These are phyloP conservation scores for Unio delphinus DNA, from an alignment of 2,888 invertebrate genomes.

Conservation along the genomic window DNA sequence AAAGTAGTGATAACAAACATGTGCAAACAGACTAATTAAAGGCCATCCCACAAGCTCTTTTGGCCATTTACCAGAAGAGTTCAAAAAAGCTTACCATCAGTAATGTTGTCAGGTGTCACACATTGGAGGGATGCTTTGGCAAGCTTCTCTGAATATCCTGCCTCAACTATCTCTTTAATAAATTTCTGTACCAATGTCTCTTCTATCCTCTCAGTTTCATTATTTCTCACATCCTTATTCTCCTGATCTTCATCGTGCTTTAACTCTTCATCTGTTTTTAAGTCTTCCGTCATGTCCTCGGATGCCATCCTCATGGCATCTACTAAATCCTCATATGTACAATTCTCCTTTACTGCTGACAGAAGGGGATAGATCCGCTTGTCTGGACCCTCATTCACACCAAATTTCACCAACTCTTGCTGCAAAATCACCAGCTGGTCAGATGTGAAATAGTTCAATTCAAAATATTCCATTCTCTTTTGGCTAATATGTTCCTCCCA, in stretches of 20 bases:
- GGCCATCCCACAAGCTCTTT: no score
- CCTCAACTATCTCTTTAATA: conserved; percentile 16
- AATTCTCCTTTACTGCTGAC: conserved; percentile 28
- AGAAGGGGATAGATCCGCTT: conserved; percentile 35
- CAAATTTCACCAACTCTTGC: conserved; percentile 37
- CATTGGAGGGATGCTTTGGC: conserved; percentile 21
- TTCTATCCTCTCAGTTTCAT: background rate
- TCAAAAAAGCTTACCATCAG: conserved; percentile 23
- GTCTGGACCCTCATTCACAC: conserved; percentile 13
- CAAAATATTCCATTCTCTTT: conserved; percentile 29
- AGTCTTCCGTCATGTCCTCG: background rate
- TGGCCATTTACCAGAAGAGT: no score
- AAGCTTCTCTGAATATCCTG: conserved; percentile 18
- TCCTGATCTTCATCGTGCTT: no score
- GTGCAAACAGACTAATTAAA: no score
- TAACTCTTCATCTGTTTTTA: no score
- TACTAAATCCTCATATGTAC: conserved; percentile 14
- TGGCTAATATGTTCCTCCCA: conserved; percentile 41
- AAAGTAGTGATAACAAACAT: no score
- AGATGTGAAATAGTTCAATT: conserved; percentile 52
- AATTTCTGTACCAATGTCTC: conserved; percentile 8
- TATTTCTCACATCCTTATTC: conserved; percentile 4
- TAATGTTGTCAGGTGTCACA: conserved; percentile 14
- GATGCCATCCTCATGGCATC: conserved; percentile 30
- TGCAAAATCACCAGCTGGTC: conserved; percentile 59